A percentile compares a stretch with the other conserved stretches of the same genome.
Conservation (phyloP, 2,113 vertebrate genomes). For the Actenoides lindsayi region DNA sequence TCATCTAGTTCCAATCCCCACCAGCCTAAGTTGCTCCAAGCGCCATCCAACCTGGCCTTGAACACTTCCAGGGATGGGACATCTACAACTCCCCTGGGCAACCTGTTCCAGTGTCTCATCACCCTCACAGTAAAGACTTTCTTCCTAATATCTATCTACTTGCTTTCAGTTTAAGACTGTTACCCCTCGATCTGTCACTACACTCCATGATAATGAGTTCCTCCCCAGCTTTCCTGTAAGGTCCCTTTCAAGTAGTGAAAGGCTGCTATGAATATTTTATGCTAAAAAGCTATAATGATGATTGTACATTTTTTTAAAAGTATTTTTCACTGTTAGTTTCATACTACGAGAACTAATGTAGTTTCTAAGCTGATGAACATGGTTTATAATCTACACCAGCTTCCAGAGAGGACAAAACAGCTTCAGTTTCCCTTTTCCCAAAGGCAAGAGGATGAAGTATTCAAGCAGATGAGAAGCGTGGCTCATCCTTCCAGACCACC, state of each 20-base stretch:
- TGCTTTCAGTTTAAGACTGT: not conserved
- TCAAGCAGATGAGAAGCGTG: accelerated
- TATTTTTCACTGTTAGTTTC: not conserved
- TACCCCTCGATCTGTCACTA: not conserved
- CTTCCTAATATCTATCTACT: not conserved
- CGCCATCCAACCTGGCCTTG: not conserved
- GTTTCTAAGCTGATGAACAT: not conserved
- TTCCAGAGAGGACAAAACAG: not conserved
- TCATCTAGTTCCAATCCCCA: not conserved
- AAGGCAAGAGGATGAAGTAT: accelerated
- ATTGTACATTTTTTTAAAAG: not conserved
- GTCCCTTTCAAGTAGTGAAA: not conserved
- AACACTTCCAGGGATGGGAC: not conserved
- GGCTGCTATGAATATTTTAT: not conserved
- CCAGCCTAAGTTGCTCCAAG: not conserved
- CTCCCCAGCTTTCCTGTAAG: not conserved
- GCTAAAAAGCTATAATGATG: not conserved
- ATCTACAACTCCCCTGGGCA: not conserved
- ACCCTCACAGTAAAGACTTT: not conserved
- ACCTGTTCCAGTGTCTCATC: not conserved
- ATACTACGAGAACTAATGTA: not conserved
- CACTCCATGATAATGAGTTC: not conserved
- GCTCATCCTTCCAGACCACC: not conserved
- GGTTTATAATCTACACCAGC: not conserved
- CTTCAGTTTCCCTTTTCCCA: not conserved